Evolutionary conservation across 2,113 vertebrate species (phyloP), one percentile per base, ranked within the genome.

Genomic region (Suncus etruscus): DNA sequence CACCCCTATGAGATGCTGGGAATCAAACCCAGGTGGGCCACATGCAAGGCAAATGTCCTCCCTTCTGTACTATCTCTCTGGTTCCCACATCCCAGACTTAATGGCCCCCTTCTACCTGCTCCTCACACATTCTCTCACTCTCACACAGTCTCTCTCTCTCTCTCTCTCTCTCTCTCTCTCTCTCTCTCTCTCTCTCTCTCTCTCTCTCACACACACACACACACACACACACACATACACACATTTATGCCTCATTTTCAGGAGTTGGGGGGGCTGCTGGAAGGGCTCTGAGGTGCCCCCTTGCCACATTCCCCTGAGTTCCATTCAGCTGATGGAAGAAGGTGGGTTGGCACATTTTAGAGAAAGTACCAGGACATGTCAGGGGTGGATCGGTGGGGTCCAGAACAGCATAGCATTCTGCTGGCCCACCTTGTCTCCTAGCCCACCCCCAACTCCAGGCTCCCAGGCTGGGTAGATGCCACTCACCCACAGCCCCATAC

Each of bases 401-500:
- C 32, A 39, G 39, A 11, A 63, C 31, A n/a, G 94, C 22, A 8
- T 3, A 47, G 86, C 14, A 69, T 8, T 68, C 84, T 12, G 15
- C 65, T 9, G 29, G 39, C 22, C 65, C 27, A 66, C 68, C 47
- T 18, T 32, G 4, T 47, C 63, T 20, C 87, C 2, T 3, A 1
- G 31, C 16, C 2, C 32, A 31, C 73, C 8, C 0, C 0, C 11
- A 39, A 47, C 7, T 12, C 63, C 16, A 22, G 32, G 18, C 9
- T 9, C 68, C 9, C 27, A 7, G 25, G 1, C 29, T 27, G 14
- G 18, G 31, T 1, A 25, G 63, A 11, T 32, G 45, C 29, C 32
- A 54, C 48, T 39, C 16, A 48, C 31, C 11, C 65, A 61, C 24
- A n/a, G 2, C 48, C 31, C 48, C 63, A 14, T 14, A 99, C 99